These are phyloP conservation scores for Bombyx huttoni DNA, from an alignment of 2,888 invertebrate genomes.

Conservation along the genomic window DNA sequence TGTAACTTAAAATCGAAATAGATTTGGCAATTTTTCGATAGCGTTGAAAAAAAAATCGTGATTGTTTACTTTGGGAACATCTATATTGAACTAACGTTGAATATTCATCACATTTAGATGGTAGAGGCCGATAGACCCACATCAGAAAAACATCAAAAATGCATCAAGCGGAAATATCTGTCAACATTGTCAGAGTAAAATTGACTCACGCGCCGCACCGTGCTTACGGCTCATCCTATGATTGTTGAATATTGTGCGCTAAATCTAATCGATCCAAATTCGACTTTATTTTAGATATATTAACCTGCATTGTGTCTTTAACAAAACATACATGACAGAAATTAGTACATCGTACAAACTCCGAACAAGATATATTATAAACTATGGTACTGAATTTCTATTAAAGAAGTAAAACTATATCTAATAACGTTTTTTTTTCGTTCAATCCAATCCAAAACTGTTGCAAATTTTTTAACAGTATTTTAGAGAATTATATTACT, in stretches of 20 bases:
- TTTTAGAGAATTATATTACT: too few species aligned
- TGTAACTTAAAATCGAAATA: background rate
- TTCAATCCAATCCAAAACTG: too few species aligned
- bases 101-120: slow-evolving; percentile 72
- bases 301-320: too few species aligned
- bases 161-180: slow-evolving; percentile 71
- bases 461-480: too few species aligned
- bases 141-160: slow-evolving; percentile 74
- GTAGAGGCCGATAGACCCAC: slow-evolving; percentile 68
- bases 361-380: too few species aligned
- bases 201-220: slow-evolving; percentile 36
- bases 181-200: slow-evolving; percentile 59
- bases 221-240: slow-evolving; percentile 1
- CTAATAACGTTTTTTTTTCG: too few species aligned
- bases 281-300: background rate
- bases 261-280: background rate
- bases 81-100: slow-evolving; percentile 53
- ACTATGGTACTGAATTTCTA: too few species aligned
- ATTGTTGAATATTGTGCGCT: background rate
- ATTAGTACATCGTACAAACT: too few species aligned
- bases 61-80: slow-evolving; percentile 12
- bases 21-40: background rate
- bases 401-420: too few species aligned
- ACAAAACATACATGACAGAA: too few species aligned
- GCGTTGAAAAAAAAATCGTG: slow-evolving; percentile 3